Evolutionary conservation across 30 jellyfish, hydroid and myxozoan species (phyloP).

Genomic region (Sanderia malayensis): DNA sequence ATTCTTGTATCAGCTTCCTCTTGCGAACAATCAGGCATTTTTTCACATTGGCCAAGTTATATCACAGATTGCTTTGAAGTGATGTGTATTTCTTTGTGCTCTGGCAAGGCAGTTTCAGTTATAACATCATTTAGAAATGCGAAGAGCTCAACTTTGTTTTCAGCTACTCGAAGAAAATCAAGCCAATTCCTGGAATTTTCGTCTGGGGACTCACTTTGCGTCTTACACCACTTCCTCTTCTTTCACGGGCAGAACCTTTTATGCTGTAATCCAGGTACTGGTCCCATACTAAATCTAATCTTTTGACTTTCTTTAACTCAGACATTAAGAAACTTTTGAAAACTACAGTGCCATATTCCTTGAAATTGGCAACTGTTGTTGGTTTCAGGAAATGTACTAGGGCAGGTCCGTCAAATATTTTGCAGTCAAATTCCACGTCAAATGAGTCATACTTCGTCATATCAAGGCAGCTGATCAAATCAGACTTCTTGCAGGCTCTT

Average conservation of each 20-base stretch:
- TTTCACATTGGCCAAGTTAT: too few species aligned
- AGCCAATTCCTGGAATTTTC: constrained; percentile 9
- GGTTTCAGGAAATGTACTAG: constrained; percentile 10
- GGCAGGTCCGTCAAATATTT: constrained; percentile 17
- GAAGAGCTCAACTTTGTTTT: constrained; percentile 21
- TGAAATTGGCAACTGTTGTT: background rate
- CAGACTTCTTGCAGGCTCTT: background rate
- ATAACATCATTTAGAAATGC: too few species aligned
- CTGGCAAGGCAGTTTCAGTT: too few species aligned
- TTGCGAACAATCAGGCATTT: background rate
- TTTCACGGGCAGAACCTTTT: background rate
- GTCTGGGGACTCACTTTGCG: background rate
- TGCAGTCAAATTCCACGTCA: background rate
- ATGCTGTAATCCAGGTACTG: background rate
- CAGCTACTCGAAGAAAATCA: constrained; percentile 8
- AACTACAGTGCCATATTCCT: background rate
- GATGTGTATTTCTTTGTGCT: too few species aligned
- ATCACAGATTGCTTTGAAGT: too few species aligned
- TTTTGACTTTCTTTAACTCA: background rate
- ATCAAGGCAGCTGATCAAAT: background rate
- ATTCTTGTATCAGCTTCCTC: background rate
- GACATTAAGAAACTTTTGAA: background rate
- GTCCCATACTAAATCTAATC: constrained; percentile 21
- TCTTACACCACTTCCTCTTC: constrained; percentile 5
- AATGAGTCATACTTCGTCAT: background rate